A percentile compares a stretch with the other conserved stretches of the same genome.
Evolutionary conservation across 2,888 invertebrate genomes (phyloP).

Genomic region (Drosophila subsilvestris): DNA sequence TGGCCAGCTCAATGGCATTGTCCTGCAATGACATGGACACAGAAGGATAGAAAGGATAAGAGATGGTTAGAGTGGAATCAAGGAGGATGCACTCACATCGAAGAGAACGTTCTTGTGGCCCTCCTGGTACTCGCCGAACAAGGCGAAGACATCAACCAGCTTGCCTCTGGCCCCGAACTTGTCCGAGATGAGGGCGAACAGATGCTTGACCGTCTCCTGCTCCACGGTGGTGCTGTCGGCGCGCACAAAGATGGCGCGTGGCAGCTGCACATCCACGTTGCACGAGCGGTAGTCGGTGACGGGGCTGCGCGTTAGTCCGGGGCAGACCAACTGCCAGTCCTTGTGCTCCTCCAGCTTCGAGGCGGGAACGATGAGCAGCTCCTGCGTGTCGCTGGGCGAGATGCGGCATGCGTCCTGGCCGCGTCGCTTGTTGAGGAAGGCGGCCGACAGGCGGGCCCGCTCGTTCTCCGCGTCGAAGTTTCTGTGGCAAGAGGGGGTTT

Average conservation of each 20-base stretch:
- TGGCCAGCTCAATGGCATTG: conserved; percentile 75
- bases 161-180: conserved; percentile 80
- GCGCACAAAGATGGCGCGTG: conserved; percentile 79
- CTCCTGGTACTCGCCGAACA: conserved; percentile 81
- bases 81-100: conserved; percentile 67
- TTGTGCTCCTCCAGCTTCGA: conserved; percentile 76
- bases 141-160: conserved; percentile 82
- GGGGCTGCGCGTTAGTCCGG: conserved; percentile 78
- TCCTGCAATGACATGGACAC: conserved; percentile 63
- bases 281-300: conserved; percentile 80
- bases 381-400: conserved; percentile 66
- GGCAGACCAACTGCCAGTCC: conserved; percentile 81
- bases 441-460: conserved; percentile 80
- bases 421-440: conserved; percentile 80
- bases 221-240: conserved; percentile 75
- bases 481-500: conserved; percentile 47
- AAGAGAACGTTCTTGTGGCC: conserved; percentile 81
- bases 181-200: conserved; percentile 79
- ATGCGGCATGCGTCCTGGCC: conserved; percentile 74
- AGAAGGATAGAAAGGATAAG: not conserved
- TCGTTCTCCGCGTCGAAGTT: conserved; percentile 75
- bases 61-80: not conserved
- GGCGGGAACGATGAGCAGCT: conserved; percentile 78
- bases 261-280: conserved; percentile 82
- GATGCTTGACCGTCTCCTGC: conserved; percentile 82